Evolutionary conservation across 1,140 invertebrate species (phyloP), one percentile per base, ranked within the genome.

Genomic region (Hylaeus anthracinus): DNA sequence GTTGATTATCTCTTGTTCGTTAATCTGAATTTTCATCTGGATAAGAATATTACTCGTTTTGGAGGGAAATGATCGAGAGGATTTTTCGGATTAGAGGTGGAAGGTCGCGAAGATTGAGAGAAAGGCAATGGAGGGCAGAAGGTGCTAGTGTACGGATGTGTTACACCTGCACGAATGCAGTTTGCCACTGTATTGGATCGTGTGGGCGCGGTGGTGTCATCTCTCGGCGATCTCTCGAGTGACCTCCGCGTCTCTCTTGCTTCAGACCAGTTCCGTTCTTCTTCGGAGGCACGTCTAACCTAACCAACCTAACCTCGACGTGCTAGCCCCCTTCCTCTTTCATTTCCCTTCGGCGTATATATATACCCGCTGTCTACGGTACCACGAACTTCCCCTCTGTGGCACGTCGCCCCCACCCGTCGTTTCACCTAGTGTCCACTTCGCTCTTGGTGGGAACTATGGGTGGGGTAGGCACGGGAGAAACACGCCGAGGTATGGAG

Each of bases 191-290:
- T 79, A 82, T 87, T 85, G 88, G 76, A 82, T 77, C 83, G 81
- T 86, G 84, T 87, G 83, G 89, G 88, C 84, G 89, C 88, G 87
- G 92, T 93, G 90, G 90, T 92, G 91, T 92, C 92, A 93, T 93
- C 91, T 93, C 89, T 91, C 90, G 91, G 91, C 88, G 81, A 90
- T 91, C 87, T 88, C 85, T 75, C 41, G 86, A 92, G 88, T 89
- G 88, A 91, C 88, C 90, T 90, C 82, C 63, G 26, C 26, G 76
- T 43, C 66, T 65, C 66, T 61, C 69, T 67, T 70, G 55, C 45
- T 86, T 65, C 67, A 67, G 82, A 86, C 77, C 84, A 86, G 86
- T 89, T 90, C 83, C 88, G 86, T 88, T 89, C 86, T 88, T 84
- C 84, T 86, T 83, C 87, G 72, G 85, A 88, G 83, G 86, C 87